phyloP scores from a whole-genome alignment of 2,113 vertebrate genomes.

The Uropsilus gracilis region DNA sequence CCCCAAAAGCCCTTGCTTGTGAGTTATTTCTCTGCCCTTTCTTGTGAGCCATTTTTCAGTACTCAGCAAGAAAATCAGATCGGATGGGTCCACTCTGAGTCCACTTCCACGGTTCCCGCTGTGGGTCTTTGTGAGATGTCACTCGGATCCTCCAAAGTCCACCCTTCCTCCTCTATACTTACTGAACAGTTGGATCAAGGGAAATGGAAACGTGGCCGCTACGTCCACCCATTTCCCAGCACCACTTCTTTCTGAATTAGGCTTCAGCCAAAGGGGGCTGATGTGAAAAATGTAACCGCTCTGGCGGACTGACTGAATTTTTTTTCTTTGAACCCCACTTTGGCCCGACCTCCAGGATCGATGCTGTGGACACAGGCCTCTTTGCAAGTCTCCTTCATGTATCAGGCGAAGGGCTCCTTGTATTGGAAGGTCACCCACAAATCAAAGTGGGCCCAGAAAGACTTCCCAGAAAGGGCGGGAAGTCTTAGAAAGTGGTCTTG shows the following conservation, averaged over 20 bases:
- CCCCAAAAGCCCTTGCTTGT: constrained; percentile 2
- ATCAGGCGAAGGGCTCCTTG: neutral
- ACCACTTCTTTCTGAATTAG: neutral
- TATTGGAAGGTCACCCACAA: neutral
- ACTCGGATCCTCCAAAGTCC: neutral
- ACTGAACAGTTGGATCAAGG: neutral
- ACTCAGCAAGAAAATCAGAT: constrained; percentile 21
- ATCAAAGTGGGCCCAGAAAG: neutral
- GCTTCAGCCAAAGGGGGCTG: neutral
- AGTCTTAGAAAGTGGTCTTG: neutral
- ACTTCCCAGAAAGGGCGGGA: neutral
- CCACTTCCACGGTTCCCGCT: neutral
- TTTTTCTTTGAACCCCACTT: neutral
- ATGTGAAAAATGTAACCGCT: too few relatives aligned
- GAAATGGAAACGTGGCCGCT: constrained; percentile 2
- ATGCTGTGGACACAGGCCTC: neutral
- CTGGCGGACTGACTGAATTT: neutral
- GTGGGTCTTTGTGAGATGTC: neutral
- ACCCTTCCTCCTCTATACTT: neutral
- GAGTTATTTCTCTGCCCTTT: neutral
- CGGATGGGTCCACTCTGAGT: neutral
- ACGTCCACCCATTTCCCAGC: neutral
- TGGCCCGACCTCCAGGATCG: neutral
- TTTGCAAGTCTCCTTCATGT: neutral
- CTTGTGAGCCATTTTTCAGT: neutral